These are phyloP conservation scores for Cosmia trapezina DNA, from an alignment of 2,888 invertebrate species.

Conservation along the genomic window DNA sequence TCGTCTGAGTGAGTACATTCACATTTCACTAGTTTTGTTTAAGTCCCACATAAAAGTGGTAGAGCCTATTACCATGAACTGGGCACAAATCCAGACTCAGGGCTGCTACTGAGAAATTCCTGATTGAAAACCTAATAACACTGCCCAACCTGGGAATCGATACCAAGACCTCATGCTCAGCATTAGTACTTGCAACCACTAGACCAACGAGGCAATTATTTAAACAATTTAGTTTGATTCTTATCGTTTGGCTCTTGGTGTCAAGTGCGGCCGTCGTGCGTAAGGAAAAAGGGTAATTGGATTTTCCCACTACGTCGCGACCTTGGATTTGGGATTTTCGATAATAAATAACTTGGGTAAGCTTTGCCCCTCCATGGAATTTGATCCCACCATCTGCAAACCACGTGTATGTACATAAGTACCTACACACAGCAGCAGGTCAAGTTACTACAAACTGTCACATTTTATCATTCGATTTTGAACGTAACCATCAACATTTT, in stretches of 20 bases:
- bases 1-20: too few species aligned
- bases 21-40: background rate
- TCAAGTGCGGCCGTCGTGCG: constrained; percentile 11
- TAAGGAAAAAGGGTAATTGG: constrained; percentile 31
- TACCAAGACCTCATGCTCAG: background rate
- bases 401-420: background rate
- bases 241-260: constrained; percentile 7
- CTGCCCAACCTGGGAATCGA: background rate
- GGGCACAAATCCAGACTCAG: background rate
- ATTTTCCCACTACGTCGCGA: constrained; percentile 10
- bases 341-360: constrained; percentile 41
- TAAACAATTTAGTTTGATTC: constrained; percentile 9
- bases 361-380: constrained; percentile 28
- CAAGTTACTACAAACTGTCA: too few species aligned
- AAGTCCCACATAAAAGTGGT: background rate
- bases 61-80: background rate
- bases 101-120: background rate
- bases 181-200: background rate
- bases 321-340: constrained; percentile 13
- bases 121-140: background rate
- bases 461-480: too few species aligned
- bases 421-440: too few species aligned
- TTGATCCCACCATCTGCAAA: constrained; percentile 30
- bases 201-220: background rate
- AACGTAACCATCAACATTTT: too few species aligned